A percentile compares a stretch with the other conserved stretches of the same genome.
Evolutionary conservation across 2,888 invertebrate species (phyloP).

Genomic region (Branchipolynoe longqiensis): DNA sequence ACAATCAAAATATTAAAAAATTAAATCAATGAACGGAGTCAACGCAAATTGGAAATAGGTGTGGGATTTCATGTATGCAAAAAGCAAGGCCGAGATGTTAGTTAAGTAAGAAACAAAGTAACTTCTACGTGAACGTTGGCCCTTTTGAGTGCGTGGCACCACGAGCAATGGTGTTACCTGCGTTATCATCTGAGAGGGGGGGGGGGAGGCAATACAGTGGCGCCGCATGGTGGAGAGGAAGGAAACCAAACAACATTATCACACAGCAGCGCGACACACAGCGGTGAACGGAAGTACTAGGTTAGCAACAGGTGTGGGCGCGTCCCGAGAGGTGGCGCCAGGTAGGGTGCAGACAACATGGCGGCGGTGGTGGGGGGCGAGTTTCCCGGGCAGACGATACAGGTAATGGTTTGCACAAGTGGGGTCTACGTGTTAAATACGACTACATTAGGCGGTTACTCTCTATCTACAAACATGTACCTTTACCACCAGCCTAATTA

Average conservation of each 20-base stretch:
- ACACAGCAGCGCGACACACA: conserved; percentile 24
- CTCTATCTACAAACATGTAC: too few relatives aligned
- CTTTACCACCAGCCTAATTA: too few relatives aligned
- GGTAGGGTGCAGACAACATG: background rate
- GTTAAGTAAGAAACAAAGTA: background rate
- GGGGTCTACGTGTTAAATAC: too few relatives aligned
- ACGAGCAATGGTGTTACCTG: conserved; percentile 50
- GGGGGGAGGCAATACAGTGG: conserved; percentile 42
- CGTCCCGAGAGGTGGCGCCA: too few relatives aligned
- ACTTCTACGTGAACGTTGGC: background rate
- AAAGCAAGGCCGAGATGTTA: background rate
- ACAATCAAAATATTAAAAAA: too few relatives aligned
- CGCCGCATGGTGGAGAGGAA: conserved; percentile 56
- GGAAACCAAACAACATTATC: conserved; percentile 49
- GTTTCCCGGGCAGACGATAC: too few relatives aligned
- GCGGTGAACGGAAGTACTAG: conserved; percentile 12
- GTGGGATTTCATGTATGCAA: too few relatives aligned
- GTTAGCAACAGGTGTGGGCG: conserved; percentile 6
- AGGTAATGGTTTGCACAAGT: too few relatives aligned
- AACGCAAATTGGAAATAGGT: background rate
- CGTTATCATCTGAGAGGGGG: conserved; percentile 43
- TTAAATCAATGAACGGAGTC: background rate
- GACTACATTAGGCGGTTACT: too few relatives aligned
- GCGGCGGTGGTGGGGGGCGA: too few relatives aligned
- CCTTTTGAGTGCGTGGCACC: too few relatives aligned